phyloP scores from a whole-genome alignment of 2,888 invertebrate species.

The Aphelenchoides bicaudatus region DNA sequence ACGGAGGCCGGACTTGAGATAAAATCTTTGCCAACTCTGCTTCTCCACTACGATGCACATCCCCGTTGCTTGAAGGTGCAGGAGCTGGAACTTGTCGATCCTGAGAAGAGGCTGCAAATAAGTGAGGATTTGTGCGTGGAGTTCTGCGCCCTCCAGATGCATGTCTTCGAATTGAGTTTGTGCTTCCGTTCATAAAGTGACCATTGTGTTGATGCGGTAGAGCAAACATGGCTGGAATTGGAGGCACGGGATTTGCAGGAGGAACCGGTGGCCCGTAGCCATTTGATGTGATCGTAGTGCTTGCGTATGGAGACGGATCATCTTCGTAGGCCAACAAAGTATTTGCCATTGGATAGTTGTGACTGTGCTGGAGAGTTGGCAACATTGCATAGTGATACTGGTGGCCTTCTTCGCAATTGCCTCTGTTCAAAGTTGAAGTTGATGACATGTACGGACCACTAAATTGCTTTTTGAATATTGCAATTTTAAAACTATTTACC shows the following conservation, averaged over 20 bases:
- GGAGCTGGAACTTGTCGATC: slow-evolving; percentile 12
- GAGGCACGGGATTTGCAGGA: slow-evolving; percentile 44
- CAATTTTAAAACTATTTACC: slow-evolving; percentile 10
- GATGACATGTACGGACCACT: slow-evolving; percentile 39
- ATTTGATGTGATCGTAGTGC: slow-evolving; percentile 56
- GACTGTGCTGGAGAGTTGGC: slow-evolving; percentile 32
- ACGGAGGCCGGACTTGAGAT: slow-evolving; percentile 15
- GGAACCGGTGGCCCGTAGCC: slow-evolving; percentile 46
- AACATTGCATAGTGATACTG: slow-evolving; percentile 53
- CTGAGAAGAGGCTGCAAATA: not conserved
- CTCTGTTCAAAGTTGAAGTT: slow-evolving; percentile 11
- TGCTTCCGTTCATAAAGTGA: not conserved
- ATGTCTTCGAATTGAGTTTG: not conserved
- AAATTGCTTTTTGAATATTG: slow-evolving; percentile 37
- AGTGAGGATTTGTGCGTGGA: slow-evolving; percentile 17
- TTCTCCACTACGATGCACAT: slow-evolving; percentile 3
- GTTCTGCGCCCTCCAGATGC: slow-evolving; percentile 1
- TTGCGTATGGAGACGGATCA: slow-evolving; percentile 59
- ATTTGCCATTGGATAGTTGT: not conserved
- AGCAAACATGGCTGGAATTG: slow-evolving; percentile 30
- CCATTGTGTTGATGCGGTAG: slow-evolving; percentile 1
- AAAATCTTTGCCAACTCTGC: slow-evolving; percentile 11
- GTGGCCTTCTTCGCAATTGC: slow-evolving; percentile 18
- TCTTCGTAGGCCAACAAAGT: slow-evolving; percentile 38
- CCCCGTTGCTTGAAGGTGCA: slow-evolving; percentile 5